Base-by-base conservation (phyloP, 2,797 vertebrate species). In the Poecilia picta region DNA sequence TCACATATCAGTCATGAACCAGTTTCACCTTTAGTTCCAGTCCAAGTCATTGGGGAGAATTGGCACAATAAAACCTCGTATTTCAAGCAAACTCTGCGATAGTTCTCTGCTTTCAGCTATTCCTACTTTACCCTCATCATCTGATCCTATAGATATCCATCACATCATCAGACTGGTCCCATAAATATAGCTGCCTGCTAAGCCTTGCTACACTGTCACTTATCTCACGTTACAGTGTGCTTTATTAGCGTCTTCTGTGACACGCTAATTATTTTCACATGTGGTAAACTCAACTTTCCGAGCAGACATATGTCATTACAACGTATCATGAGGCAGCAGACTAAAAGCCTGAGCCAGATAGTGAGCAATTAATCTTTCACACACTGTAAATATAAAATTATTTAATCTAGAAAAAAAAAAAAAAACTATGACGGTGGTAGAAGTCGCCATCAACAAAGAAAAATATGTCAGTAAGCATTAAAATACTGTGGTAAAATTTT, bases 181-280 rank as follows among this genome's bases (percentile, higher is more conserved):
- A 83, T 91, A 85, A 90, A 90, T 91, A 90, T 84, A 82, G 75
- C 87, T 78, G 79, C 78, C 84, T 87, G 87, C 80, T 86, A 81
- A 87, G 53, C 82, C 84, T 80, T 6, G 72, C 73, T 80, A 79
- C 75, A 83, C 64, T 64, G 55, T 87, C 74, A 36, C 74, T 72
- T 36, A 31, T 85, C 88, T 94, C 66, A 55, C 68, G 43, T 91
- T 91, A 79, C 91, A 73, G 46, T 85, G 73, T 85, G 76, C 85
- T 92, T 90, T 88, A 89, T 80, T 70, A 72, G 74, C 31, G 68
- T 68, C 62, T 89, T 86, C 77, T 86, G 49, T 57, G 45, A 75
- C 75, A 45, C 66, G 59, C 74, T 92, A 90, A 93, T 90, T 85
- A 83, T 86, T 90, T 88, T 72, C 85, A 81, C 90, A 68, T 68